Conservation (phyloP, 2,888 invertebrate genomes). For the Formica aserva region DNA sequence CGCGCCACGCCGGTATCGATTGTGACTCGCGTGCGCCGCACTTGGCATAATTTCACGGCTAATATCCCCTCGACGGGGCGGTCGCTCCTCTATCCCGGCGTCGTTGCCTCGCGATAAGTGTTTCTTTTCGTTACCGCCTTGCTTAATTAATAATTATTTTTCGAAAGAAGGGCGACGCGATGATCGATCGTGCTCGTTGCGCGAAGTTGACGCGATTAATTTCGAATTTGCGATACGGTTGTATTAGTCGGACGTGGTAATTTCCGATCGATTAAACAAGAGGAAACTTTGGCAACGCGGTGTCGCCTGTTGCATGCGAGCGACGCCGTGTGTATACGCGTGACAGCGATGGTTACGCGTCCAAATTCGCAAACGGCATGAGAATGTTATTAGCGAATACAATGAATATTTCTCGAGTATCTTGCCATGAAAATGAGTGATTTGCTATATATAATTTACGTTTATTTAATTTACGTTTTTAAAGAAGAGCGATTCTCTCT, state of each 20-base stretch:
- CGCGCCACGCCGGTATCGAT: conserved; percentile 64
- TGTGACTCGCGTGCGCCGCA: conserved; percentile 63
- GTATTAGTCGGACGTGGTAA: conserved; percentile 62
- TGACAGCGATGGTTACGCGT: conserved; percentile 51
- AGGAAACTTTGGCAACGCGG: conserved; percentile 81
- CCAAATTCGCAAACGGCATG: conserved; percentile 51
- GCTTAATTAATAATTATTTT: neutral
- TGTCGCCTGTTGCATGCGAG: conserved; percentile 83
- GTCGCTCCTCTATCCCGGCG: conserved; percentile 43
- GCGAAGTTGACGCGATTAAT: conserved; percentile 47
- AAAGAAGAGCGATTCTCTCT: neutral
- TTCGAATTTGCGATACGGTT: conserved; percentile 49
- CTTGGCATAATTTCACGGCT: conserved; percentile 65
- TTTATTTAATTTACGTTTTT: neutral
- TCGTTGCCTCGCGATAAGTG: neutral
- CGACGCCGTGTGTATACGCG: conserved; percentile 56
- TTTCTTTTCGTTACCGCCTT: neutral
- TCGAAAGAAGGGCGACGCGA: neutral
- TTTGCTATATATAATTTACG: neutral
- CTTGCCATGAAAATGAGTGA: neutral
- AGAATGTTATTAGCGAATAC: conserved; percentile 3
- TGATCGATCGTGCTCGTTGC: neutral
- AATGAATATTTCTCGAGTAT: neutral
- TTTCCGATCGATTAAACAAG: conserved; percentile 82
- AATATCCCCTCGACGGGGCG: conserved; percentile 54